Evolutionary conservation across 35 echinoderm and acorn worm genomes (phyloP).

Genomic region (Ptychodera flava): DNA sequence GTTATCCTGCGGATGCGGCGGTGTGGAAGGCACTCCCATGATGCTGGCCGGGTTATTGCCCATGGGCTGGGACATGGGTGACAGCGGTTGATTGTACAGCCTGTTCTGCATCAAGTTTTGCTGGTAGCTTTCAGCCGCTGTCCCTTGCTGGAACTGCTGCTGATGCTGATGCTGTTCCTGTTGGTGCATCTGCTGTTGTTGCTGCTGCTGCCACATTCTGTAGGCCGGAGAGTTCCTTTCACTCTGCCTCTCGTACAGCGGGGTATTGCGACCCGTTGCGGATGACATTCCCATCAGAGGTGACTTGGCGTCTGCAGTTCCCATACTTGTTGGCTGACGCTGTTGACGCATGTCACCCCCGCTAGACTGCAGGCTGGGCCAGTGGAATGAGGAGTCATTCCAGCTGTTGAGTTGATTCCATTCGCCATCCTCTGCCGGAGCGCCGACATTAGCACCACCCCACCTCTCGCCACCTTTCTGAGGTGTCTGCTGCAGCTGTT

Average conservation of each 20-base stretch:
- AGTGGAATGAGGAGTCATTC: background rate
- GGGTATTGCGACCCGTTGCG: background rate
- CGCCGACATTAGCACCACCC: background rate
- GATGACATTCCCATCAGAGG: too few relatives aligned
- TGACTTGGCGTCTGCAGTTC: background rate
- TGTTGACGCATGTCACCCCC: background rate
- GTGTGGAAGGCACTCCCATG: constrained; percentile 20
- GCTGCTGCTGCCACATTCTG: background rate
- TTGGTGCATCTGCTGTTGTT: background rate
- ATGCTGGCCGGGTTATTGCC: background rate
- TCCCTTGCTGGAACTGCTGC: background rate
- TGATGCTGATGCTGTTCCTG: background rate
- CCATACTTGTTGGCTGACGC: background rate
- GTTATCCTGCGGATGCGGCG: background rate
- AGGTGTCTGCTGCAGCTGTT: background rate
- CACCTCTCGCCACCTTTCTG: background rate
- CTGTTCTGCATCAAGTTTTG: background rate
- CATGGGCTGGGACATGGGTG: background rate
- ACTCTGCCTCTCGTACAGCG: background rate
- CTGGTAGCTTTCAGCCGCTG: background rate
- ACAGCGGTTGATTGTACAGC: background rate
- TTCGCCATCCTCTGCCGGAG: background rate
- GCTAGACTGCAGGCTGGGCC: background rate
- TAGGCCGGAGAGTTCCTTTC: background rate
- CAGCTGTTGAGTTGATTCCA: background rate